Evolutionary conservation across 1,140 invertebrate species (phyloP), one percentile per base, ranked within the genome.

Genomic region (Leptestheria dahalacensis): DNA sequence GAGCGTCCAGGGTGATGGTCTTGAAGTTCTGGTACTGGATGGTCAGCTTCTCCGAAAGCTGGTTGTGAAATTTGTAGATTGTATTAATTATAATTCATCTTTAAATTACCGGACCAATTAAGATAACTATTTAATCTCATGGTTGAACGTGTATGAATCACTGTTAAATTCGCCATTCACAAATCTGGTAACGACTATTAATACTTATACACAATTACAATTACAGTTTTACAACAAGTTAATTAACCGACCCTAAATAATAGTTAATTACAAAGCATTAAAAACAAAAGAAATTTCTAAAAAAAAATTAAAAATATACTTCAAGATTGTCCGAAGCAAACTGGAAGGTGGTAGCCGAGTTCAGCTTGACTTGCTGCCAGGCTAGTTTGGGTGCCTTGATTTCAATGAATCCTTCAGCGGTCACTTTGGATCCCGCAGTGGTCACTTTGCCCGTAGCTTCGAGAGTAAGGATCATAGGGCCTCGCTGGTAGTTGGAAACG

Each of bases 21-120:
- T 57, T 48, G 1, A 47, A 51, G 18, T 23, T 49, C 23, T 41
- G n/a, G 48, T 62, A 62, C 9, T 48, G 28, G 12, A 62, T 51
- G 3, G 53, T 20, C 4, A 62, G 10, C 26, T 62, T 62, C 47
- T 62, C 61, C n/a, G n/a, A n/a, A n/a, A n/a, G n/a, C n/a, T n/a
- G n/a, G n/a, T 20, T n/a, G n/a, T n/a, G n/a, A n/a, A n/a, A n/a
- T 12, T 15, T 23, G 15, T n/a, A n/a, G n/a, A n/a, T n/a, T n/a
- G n/a, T n/a, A n/a, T n/a, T n/a, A n/a, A n/a, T n/a, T n/a, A n/a
- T n/a, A n/a, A n/a, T n/a, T n/a, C n/a, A n/a, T n/a, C n/a, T n/a
- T n/a, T n/a, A n/a, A n/a, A n/a, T n/a, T n/a, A n/a, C n/a, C n/a
- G n/a, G n/a, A n/a, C n/a, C n/a, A n/a, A n/a, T n/a, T n/a, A n/a